Base-by-base conservation (phyloP, 2,888 invertebrate species). In the Acanthococcus lagerstroemiae region DNA sequence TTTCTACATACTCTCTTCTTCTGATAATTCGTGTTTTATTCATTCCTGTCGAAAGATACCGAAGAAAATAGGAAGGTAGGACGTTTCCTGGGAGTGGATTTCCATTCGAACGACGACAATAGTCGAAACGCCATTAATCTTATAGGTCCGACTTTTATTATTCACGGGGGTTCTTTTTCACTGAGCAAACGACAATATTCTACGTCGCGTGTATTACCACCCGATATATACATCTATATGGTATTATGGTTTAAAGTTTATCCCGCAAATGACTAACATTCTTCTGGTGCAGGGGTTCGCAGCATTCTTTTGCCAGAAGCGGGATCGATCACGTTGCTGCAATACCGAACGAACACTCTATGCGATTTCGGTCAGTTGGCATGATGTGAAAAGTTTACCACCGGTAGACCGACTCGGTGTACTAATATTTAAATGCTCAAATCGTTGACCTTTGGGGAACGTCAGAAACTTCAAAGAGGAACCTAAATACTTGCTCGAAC, bases 41-140 rank as follows among this genome's bases (percentile, higher is more conserved):
- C 46, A 46, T 9, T 45, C 46, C 24, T 22, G 24, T 15, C 15
- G 57, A 17, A 55, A 24, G 22, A 52, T 22, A 52, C 15, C 12
- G 19, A 52, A 48, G 5, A 52, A 24, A 52, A 52, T 52, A 45
- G 19, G 52, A 52, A 22, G 22, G 45, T 57, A 46, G 57, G n/a
- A 58, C 46, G 44, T 58, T 58, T 58, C 57, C 57, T 58, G 57
- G 22, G 45, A 24, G 57, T 46, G 57, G 45, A 58, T 58, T 45
- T 58, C 25, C 45, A 44, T 58, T 45, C 57, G 46, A 58, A 44
- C 57, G 57, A 58, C 57, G 46, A 58, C 46, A 58, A 46, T 58
- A 56, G 56, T 56, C 56, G 56, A 37, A 58, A 58, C 26, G 57
- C 57, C n/a, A 58, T 58, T 58, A 58, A 58, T 58, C 57, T 58